Conservation (phyloP, 2,888 invertebrate genomes). For the Orthosia incerta region DNA sequence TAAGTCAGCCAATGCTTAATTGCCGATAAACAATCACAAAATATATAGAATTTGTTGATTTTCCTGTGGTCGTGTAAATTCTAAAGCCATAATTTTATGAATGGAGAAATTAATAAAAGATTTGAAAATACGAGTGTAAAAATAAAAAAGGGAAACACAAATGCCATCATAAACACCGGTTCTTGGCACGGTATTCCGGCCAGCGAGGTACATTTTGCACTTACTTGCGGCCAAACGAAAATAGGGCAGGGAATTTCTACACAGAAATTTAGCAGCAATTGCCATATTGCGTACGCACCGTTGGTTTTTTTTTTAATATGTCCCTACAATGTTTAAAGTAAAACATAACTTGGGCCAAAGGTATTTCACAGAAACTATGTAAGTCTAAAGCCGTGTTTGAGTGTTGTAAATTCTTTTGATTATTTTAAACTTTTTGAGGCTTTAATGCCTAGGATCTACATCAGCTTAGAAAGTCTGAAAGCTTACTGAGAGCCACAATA, state of each 20-base stretch:
- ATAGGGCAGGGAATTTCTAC: slow-evolving; percentile 68
- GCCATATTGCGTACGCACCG: slow-evolving; percentile 61
- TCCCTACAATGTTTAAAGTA: slow-evolving; percentile 23
- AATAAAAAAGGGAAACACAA: slow-evolving; percentile 60
- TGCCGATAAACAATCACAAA: background rate
- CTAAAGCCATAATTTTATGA: slow-evolving; percentile 12
- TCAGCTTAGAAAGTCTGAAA: background rate
- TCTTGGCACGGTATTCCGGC: slow-evolving; percentile 68
- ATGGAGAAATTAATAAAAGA: slow-evolving; percentile 54
- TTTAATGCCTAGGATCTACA: background rate
- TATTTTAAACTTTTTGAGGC: background rate
- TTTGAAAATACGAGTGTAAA: slow-evolving; percentile 52
- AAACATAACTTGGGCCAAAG: background rate
- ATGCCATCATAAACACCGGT: slow-evolving; percentile 65
- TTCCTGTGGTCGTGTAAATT: background rate
- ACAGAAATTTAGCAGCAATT: slow-evolving; percentile 66
- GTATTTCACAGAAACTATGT: slow-evolving; percentile 3
- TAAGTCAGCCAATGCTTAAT: no score
- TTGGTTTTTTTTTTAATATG: slow-evolving; percentile 55
- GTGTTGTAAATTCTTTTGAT: background rate
- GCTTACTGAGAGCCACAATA: background rate
- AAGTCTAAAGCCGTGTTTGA: background rate
- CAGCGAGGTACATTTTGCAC: slow-evolving; percentile 68
- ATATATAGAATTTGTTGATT: background rate
- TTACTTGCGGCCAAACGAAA: slow-evolving; percentile 70